Percentiles rank a stretch among this genome's conserved stretches.
phyloP scores from a whole-genome alignment of 2,888 invertebrate species.

The Melipona beecheii region DNA sequence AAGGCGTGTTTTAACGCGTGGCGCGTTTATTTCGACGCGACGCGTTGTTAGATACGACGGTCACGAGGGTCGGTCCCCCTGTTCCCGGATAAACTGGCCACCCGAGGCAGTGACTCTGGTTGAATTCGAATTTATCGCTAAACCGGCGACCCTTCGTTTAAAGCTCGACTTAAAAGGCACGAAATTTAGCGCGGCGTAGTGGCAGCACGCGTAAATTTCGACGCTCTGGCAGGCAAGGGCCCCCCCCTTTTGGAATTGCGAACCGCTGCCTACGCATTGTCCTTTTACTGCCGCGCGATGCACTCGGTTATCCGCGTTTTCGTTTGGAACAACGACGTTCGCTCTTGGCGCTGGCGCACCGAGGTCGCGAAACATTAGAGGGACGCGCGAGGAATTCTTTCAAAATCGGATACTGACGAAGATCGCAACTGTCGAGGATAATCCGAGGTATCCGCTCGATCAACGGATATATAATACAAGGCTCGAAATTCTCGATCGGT shows the following conservation, averaged over 20 bases:
- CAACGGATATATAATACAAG: not conserved
- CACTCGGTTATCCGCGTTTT: slow-evolving; percentile 42
- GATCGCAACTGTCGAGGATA: not conserved
- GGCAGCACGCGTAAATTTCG: slow-evolving; percentile 58
- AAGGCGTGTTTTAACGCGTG: slow-evolving; percentile 17
- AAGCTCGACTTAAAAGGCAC: slow-evolving; percentile 51
- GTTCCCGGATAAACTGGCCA: slow-evolving; percentile 32
- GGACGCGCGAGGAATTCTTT: not conserved
- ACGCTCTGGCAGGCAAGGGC: slow-evolving; percentile 21
- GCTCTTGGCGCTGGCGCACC: not conserved
- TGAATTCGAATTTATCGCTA: slow-evolving; percentile 50
- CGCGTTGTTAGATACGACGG: slow-evolving; percentile 8
- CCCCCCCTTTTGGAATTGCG: slow-evolving; percentile 33
- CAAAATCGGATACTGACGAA: too few species aligned
- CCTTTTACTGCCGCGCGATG: slow-evolving; percentile 48
- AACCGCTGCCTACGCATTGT: slow-evolving; percentile 50
- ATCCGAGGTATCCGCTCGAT: too few species aligned
- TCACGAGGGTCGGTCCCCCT: not conserved
- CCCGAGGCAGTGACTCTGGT: slow-evolving; percentile 20
- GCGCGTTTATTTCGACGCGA: slow-evolving; percentile 27
- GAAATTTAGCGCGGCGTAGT: slow-evolving; percentile 53
- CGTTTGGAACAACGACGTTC: slow-evolving; percentile 18
- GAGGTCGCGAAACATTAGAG: not conserved
- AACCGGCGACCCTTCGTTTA: slow-evolving; percentile 51
- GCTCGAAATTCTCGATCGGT: slow-evolving; percentile 13